A percentile compares a stretch with the other conserved stretches of the same genome.
phyloP scores from a whole-genome alignment of 2,797 vertebrate species.

The Dallia pectoralis region DNA sequence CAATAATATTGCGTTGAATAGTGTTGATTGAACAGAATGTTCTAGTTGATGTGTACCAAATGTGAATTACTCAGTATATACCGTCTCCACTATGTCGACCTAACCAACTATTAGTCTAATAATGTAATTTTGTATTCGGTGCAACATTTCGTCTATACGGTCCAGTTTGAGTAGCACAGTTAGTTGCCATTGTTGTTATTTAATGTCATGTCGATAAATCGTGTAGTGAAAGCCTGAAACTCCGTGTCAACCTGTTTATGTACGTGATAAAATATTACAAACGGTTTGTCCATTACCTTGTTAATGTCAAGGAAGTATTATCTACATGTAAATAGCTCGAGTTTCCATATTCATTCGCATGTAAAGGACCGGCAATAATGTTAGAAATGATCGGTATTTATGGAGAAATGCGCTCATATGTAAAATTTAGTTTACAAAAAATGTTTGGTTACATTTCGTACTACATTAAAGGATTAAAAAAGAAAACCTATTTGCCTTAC shows the following conservation, averaged over 20 bases:
- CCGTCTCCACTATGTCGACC: conserved; percentile 95
- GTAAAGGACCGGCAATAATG: conserved; percentile 98
- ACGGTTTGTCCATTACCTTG: conserved; percentile 95
- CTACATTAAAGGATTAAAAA: conserved; percentile 99
- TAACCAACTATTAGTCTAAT: conserved; percentile 98
- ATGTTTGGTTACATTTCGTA: conserved; percentile 99
- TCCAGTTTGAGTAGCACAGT: conserved; percentile 99
- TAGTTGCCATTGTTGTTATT: conserved; percentile 93
- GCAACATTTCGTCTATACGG: conserved; percentile 98
- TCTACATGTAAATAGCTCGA: conserved; percentile 92
- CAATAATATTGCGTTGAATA: conserved; percentile 90
- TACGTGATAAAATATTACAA: conserved; percentile 97
- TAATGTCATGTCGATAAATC: conserved; percentile 99
- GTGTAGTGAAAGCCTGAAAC: conserved; percentile 99
- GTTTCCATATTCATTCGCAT: conserved; percentile 99
- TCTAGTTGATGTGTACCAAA: conserved; percentile 99
- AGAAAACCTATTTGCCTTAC: conserved; percentile 81
- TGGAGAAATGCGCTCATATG: conserved; percentile 99
- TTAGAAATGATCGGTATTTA: conserved; percentile 99
- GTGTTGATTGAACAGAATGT: conserved; percentile 98
- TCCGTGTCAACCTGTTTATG: conserved; percentile 99
- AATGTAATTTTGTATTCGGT: conserved; percentile 99
- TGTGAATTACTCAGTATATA: conserved; percentile 99
- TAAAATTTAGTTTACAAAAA: conserved; percentile 99
- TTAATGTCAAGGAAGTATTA: conserved; percentile 90